phyloP scores from a whole-genome alignment of 2,797 vertebrate species.

The Spondyliosoma cantharus region DNA sequence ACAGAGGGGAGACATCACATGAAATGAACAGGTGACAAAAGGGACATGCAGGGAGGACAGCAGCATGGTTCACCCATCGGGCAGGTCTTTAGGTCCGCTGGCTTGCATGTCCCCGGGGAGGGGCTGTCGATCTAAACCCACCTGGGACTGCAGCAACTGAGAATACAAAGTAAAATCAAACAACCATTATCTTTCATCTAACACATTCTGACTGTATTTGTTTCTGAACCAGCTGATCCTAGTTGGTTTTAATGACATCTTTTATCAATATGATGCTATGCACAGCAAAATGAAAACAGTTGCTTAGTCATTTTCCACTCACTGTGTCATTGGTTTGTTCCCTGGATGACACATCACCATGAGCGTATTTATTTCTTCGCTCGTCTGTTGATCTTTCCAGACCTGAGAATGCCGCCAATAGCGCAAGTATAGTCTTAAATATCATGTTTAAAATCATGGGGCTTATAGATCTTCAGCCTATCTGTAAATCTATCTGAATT shows the following conservation, averaged over 20 bases:
- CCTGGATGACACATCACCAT: neutral
- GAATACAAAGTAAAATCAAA: constrained; percentile 33
- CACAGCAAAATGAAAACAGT: neutral
- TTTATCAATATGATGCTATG: neutral
- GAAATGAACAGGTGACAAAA: constrained; percentile 14
- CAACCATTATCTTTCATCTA: neutral
- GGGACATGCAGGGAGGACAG: constrained; percentile 16
- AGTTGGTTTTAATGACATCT: constrained; percentile 2
- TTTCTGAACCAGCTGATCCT: neutral
- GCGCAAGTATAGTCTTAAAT: neutral
- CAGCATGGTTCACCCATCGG: constrained; percentile 43
- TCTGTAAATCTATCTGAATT: neutral
- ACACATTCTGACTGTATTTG: no score
- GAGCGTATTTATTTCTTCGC: neutral
- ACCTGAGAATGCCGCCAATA: neutral
- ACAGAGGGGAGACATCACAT: constrained; percentile 27
- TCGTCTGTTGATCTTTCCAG: neutral
- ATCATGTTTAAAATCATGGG: neutral
- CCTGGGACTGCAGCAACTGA: constrained; percentile 5
- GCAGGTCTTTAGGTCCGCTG: constrained; percentile 40
- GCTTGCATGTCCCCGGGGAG: constrained; percentile 1
- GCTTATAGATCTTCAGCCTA: no score
- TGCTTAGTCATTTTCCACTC: neutral
- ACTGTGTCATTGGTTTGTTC: neutral
- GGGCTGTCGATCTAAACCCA: constrained; percentile 49